phyloP scores from a whole-genome alignment of 2,888 invertebrate genomes.

The Perdita meconis region DNA sequence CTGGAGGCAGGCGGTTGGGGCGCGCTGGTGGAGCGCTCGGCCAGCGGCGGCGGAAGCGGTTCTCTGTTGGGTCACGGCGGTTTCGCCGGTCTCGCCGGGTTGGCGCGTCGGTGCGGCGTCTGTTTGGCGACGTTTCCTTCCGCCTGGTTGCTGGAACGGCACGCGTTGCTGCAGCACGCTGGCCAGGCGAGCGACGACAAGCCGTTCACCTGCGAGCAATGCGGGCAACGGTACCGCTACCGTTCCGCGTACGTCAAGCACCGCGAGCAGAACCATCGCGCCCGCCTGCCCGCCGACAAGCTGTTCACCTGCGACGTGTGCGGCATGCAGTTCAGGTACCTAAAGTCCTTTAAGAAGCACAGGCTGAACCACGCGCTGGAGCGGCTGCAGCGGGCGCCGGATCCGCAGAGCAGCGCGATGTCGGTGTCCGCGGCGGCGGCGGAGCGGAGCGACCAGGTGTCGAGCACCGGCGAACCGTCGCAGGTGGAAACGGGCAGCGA shows the following conservation, averaged over 20 bases:
- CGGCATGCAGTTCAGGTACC: conserved; percentile 95
- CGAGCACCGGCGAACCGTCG: conserved; percentile 89
- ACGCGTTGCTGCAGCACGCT: conserved; percentile 93
- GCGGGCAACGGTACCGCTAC: conserved; percentile 95
- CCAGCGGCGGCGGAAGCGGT: conserved; percentile 78
- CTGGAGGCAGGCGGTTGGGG: conserved; percentile 84
- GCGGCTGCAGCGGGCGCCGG: conserved; percentile 88
- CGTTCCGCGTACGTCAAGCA: conserved; percentile 94
- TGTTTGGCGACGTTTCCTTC: conserved; percentile 95
- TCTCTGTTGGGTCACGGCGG: conserved; percentile 75
- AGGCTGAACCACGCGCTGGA: conserved; percentile 94
- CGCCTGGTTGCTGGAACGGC: conserved; percentile 94
- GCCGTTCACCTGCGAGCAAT: conserved; percentile 96
- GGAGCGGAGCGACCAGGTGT: conserved; percentile 88
- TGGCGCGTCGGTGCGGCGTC: conserved; percentile 89
- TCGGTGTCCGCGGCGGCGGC: conserved; percentile 70
- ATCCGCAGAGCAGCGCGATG: conserved; percentile 69
- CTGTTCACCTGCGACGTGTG: conserved; percentile 96
- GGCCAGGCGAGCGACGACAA: conserved; percentile 90
- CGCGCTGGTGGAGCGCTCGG: conserved; percentile 80
- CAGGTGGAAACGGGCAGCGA: conserved; percentile 86
- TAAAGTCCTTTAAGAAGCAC: conserved; percentile 96
- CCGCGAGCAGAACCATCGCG: conserved; percentile 95
- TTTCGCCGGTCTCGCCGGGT: conserved; percentile 79
- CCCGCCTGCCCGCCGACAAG: conserved; percentile 94